Base-by-base conservation (phyloP, 2,113 vertebrate species). In the Microcebus jonahi region DNA sequence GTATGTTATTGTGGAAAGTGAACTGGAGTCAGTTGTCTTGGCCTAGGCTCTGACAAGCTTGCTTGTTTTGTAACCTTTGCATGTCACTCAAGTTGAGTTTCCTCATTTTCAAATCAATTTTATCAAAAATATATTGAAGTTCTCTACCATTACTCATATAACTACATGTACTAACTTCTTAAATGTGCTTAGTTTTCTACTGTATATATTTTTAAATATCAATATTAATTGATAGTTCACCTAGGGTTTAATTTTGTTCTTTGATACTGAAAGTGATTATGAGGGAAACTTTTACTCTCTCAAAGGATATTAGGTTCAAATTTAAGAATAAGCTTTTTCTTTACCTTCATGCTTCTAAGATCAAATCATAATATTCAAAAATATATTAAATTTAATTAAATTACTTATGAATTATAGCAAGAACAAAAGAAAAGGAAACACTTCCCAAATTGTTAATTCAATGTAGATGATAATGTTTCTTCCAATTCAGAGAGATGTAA, bases 321-420 rank as follows among this genome's bases (percentile, higher is more conserved):
- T 79, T 80, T 92, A 87, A 92, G 23, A 94, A 83, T 87, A 59
- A 59, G 17, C 63, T 87, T 7, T 48, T 92, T 91, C 45, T 88
- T 95, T 94, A 87, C 23, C 25, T 97, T 93, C n/a, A n/a, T 70
- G 57, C 11, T 76, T 96, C n/a, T 31, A 85, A 87, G 48, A 75
- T 80, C 77, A 87, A 87, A 39, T 36, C 67, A 92, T 29, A 42
- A 61, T 61, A 67, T 77, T 88, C 68, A 61, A 91, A 90, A 27
- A 55, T 17, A 50, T 42, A 42, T 73, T 73, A 80, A 27, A 70
- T 42, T 89, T 81, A 45, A 84, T 85, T 91, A 83, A 90, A 70
- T 76, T 73, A 73, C 25, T 55, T 63, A 63, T 90, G 50, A 89
- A 92, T 23, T 12, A 29, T 39, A 39, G 45, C 59, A 88, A 91